phyloP scores from a whole-genome alignment of 2,113 vertebrate species.

The Paracanthobrama guichenoti region DNA sequence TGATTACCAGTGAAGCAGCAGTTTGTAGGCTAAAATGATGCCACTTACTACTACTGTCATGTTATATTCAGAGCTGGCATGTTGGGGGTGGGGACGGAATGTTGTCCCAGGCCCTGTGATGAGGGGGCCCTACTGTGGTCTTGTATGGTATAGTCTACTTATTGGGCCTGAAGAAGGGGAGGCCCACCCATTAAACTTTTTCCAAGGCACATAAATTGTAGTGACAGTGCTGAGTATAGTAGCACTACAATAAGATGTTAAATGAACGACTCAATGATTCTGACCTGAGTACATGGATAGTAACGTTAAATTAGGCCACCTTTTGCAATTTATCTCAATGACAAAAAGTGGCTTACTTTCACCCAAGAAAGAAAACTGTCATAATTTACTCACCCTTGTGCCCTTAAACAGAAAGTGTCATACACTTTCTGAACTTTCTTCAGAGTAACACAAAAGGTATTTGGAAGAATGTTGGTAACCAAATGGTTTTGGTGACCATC shows the following conservation, averaged over 20 bases:
- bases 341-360: background rate
- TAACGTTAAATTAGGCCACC: background rate
- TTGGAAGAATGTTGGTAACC: background rate
- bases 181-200: background rate
- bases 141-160: background rate
- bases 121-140: background rate
- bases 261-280: background rate
- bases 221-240: background rate
- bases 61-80: background rate
- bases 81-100: background rate
- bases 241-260: background rate
- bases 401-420: background rate
- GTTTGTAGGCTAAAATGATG: background rate
- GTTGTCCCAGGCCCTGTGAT: background rate
- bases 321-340: background rate
- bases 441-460: background rate
- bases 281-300: background rate
- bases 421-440: background rate
- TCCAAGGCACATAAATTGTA: background rate
- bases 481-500: background rate
- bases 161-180: background rate
- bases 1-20: background rate
- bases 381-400: background rate
- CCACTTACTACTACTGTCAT: too few relatives aligned
- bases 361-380: background rate